phyloP scores from a whole-genome alignment of 2,888 invertebrate species.

The Phaonia tiefii region DNA sequence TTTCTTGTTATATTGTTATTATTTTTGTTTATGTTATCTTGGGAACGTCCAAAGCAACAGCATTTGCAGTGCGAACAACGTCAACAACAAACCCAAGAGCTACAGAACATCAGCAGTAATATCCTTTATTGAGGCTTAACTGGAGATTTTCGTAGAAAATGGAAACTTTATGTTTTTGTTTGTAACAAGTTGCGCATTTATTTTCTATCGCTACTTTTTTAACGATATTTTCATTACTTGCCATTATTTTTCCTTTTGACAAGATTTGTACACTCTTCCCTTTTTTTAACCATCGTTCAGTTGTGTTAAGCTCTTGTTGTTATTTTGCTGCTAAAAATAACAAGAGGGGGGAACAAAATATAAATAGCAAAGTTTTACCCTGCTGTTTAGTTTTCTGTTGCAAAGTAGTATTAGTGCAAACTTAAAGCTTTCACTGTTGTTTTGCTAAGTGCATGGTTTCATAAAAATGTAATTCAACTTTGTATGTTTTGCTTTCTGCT shows the following conservation, averaged over 20 bases:
- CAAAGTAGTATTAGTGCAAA: background rate
- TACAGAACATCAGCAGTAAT: constrained; percentile 6
- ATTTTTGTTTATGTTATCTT: constrained; percentile 10
- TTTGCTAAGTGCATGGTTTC: background rate
- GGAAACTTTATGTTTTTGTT: constrained; percentile 33
- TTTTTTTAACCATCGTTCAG: too few relatives aligned
- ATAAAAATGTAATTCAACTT: too few relatives aligned
- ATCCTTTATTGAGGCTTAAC: constrained; percentile 28
- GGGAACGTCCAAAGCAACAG: too few relatives aligned
- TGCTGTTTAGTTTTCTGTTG: background rate
- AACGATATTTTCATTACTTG: constrained; percentile 31
- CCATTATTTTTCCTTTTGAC: background rate
- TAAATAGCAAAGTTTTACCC: constrained; percentile 9
- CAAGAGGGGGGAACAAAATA: background rate
- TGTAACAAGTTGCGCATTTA: constrained; percentile 56
- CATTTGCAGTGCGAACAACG: constrained; percentile 23
- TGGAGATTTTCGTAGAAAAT: constrained; percentile 32
- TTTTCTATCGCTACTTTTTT: constrained; percentile 49
- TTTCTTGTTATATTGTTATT: constrained; percentile 44
- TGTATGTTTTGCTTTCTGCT: too few relatives aligned
- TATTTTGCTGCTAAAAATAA: constrained; percentile 20
- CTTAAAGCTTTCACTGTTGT: background rate
- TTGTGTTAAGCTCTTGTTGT: background rate
- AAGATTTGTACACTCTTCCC: background rate
- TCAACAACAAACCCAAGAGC: constrained; percentile 70